Evolutionary conservation across 2,888 invertebrate species (phyloP).

Genomic region (Hipparchia sbordonii): DNA sequence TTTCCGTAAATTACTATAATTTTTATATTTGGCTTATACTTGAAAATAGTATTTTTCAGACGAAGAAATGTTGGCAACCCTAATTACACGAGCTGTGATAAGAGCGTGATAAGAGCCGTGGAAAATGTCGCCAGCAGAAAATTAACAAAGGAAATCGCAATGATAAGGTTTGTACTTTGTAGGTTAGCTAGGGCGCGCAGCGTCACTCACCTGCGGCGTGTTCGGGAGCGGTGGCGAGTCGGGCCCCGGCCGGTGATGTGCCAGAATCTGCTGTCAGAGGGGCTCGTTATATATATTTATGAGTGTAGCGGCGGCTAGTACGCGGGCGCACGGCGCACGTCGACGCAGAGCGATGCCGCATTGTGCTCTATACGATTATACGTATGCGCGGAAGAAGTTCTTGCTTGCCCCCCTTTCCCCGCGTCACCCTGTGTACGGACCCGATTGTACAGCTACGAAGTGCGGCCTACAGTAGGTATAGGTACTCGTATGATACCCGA

Average conservation of each 20-base stretch:
- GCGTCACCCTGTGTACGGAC: conserved; percentile 20
- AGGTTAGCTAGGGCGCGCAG: conserved; percentile 51
- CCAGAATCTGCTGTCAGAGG: conserved; percentile 45
- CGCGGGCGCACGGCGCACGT: conserved; percentile 68
- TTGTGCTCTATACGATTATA: conserved; percentile 66
- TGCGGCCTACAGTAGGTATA: neutral
- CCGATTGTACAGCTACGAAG: conserved; percentile 12
- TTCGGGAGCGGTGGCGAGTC: conserved; percentile 33
- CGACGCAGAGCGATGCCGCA: conserved; percentile 74
- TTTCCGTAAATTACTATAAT: too few relatives aligned
- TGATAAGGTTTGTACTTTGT: conserved; percentile 27
- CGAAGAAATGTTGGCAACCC: too few relatives aligned
- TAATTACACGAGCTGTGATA: conserved; percentile 47
- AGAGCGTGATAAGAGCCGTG: conserved; percentile 49
- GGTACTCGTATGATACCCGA: neutral
- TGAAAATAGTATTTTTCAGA: too few relatives aligned
- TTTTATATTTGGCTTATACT: too few relatives aligned
- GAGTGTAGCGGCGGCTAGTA: conserved; percentile 56
- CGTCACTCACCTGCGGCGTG: conserved; percentile 60
- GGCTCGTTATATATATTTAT: conserved; percentile 61
- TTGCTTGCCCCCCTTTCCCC: conserved; percentile 43
- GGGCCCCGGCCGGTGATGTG: conserved; percentile 53
- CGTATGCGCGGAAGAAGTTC: conserved; percentile 56
- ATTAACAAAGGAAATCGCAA: conserved; percentile 47
- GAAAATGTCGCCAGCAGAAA: conserved; percentile 55